Evolutionary conservation across 2,888 invertebrate species (phyloP).

Genomic region (Gibbula magus): DNA sequence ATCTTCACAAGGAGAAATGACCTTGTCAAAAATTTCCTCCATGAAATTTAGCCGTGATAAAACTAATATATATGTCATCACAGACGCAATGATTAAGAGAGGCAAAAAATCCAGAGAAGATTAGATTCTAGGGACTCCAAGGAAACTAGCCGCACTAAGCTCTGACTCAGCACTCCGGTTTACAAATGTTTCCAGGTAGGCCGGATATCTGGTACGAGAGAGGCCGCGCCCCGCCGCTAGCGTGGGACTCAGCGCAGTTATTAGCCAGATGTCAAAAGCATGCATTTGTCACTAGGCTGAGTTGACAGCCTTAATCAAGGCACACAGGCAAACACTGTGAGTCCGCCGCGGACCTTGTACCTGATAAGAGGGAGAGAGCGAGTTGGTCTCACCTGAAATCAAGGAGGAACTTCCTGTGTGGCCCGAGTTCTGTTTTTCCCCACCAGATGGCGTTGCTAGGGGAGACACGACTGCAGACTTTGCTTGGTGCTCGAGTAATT

Average conservation of each 20-base stretch:
- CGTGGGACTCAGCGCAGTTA: neutral
- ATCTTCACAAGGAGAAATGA: no score
- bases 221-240: neutral
- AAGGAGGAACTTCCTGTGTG: constrained; percentile 13
- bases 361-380: neutral
- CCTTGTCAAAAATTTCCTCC: no score
- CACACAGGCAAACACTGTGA: neutral
- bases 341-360: neutral
- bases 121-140: neutral
- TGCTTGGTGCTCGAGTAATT: constrained; percentile 51
- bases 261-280: neutral
- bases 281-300: constrained; percentile 15
- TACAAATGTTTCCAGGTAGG: neutral
- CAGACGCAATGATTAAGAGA: no score
- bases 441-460: neutral
- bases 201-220: neutral
- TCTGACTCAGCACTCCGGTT: neutral
- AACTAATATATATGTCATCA: no score
- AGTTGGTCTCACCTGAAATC: neutral
- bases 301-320: neutral
- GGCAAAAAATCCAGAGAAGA: neutral
- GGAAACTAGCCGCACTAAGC: neutral
- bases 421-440: neutral
- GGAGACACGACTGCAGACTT: constrained; percentile 35
- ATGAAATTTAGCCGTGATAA: no score